Evolutionary conservation across 1,140 invertebrate genomes (phyloP), one percentile per base, ranked within the genome.

Genomic region (Maconellicoccus hirsutus): DNA sequence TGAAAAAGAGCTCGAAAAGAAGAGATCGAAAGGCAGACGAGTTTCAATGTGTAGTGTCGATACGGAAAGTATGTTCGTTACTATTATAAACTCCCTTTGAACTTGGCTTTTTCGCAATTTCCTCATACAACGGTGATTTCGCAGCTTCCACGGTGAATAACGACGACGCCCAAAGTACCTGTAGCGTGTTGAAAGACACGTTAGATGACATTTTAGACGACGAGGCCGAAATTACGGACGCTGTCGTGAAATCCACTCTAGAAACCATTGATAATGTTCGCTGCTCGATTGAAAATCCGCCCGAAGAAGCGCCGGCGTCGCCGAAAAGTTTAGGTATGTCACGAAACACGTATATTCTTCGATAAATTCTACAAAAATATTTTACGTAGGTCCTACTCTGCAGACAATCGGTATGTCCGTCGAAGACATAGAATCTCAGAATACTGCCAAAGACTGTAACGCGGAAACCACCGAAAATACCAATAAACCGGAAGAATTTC

Each of bases 171-270:
- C 12, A 14, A 14, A 19, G 42, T 16, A 52, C 42, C 6, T 8
- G 6, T 2, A 52, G n/a, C 42, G 29, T 66, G 4, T 23, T 66
- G 22, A 66, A 66, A 66, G 61, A 66, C 16, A 23, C 19, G 7
- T 10, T 66, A 23, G 61, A 25, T 8, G 61, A 66, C 25, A 10
- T 12, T 25, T 16, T 66, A 19, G 66, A 76, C 1, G 82, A 83
- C 75, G 78, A 78, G 52, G 76, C 6, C 8, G 84, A 85, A 71
- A 78, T 81, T 0, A 77, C 82, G 25, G 80, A 79, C 74, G 86
- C 86, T 75, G 83, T 87, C 22, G 77, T 80, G 42, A 80, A 86
- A 76, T 84, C 82, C 19, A 86, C 84, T 75, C 75, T 85, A 8
- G 80, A 80, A 63, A 78, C 82, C 0, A 84, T 87, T 27, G 77